phyloP scores from a whole-genome alignment of 2,888 invertebrate species.

The Sinohyriopsis cumingii region DNA sequence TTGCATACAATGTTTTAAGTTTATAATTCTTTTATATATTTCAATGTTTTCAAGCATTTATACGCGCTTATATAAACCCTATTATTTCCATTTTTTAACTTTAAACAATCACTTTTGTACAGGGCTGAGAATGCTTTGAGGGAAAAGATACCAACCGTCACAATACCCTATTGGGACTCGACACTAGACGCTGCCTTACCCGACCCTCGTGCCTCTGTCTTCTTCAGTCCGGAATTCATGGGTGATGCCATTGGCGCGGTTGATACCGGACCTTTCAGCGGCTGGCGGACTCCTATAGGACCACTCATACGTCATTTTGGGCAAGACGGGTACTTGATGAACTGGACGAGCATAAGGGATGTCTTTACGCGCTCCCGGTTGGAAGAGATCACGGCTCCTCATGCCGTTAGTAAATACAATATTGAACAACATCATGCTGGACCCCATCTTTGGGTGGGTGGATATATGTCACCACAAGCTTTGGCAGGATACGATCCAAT shows the following conservation, averaged over 20 bases:
- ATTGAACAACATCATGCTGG: slow-evolving; percentile 47
- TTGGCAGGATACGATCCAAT: slow-evolving; percentile 58
- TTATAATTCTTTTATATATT: no score
- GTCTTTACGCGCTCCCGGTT: slow-evolving; percentile 33
- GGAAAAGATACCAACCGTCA: slow-evolving; percentile 42
- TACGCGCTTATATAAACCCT: no score
- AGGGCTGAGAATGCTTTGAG: slow-evolving; percentile 51
- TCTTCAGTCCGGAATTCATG: slow-evolving; percentile 40
- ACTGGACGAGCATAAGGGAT: slow-evolving; percentile 41
- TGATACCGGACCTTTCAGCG: slow-evolving; percentile 42
- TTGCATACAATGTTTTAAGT: no score
- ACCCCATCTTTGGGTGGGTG: slow-evolving; percentile 53
- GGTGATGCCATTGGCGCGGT: slow-evolving; percentile 50
- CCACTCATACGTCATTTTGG: slow-evolving; percentile 48
- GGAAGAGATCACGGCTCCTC: slow-evolving; percentile 40
- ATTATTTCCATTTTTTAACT: no score
- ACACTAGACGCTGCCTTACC: slow-evolving; percentile 41
- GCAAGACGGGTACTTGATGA: slow-evolving; percentile 45
- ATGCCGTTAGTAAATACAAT: slow-evolving; percentile 37
- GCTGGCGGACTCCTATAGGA: slow-evolving; percentile 44
- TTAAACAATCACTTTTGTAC: background rate
- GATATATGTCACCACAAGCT: slow-evolving; percentile 55
- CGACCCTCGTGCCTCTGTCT: slow-evolving; percentile 39
- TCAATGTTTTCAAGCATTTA: no score
- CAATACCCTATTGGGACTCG: slow-evolving; percentile 52